A percentile compares a stretch with the other conserved stretches of the same genome.
Conservation (phyloP, 2,113 vertebrate genomes). For the Sarotherodon lohbergeri region DNA sequence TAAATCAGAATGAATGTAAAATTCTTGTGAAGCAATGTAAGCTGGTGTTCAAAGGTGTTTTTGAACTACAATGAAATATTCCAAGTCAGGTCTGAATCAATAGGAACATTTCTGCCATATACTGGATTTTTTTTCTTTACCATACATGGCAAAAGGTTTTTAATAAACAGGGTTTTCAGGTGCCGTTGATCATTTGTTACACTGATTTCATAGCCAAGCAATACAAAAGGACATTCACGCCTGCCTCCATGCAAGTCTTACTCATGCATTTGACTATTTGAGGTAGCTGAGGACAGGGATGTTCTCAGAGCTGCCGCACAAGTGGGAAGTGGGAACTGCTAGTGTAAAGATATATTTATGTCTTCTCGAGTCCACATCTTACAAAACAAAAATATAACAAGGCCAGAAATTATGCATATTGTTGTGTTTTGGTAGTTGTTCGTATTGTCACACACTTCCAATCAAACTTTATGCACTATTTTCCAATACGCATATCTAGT, state of each 20-base stretch:
- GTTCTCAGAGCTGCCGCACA: neutral
- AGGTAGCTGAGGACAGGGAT: conserved; percentile 17
- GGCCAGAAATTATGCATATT: neutral
- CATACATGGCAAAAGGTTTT: neutral
- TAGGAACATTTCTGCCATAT: neutral
- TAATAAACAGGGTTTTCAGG: neutral
- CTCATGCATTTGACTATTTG: conserved; percentile 21
- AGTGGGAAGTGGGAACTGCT: conserved; percentile 21
- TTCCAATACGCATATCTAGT: neutral
- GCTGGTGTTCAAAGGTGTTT: neutral
- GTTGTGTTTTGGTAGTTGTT: neutral
- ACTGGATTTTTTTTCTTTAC: neutral
- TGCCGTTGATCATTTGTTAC: conserved; percentile 10
- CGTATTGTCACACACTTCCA: neutral
- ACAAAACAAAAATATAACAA: neutral
- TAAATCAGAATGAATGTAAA: neutral
- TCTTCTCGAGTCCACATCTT: neutral
- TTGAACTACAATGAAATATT: neutral
- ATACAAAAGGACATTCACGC: conserved; percentile 8
- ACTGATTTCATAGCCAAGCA: conserved; percentile 9
- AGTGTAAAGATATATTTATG: neutral
- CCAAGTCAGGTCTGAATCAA: neutral
- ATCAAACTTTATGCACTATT: neutral
- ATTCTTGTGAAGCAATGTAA: neutral
- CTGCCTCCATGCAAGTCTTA: conserved; percentile 17